Percentiles rank a stretch among this genome's conserved stretches.
phyloP scores from a whole-genome alignment of 2,113 vertebrate species.

The Entosphenus tridentatus region DNA sequence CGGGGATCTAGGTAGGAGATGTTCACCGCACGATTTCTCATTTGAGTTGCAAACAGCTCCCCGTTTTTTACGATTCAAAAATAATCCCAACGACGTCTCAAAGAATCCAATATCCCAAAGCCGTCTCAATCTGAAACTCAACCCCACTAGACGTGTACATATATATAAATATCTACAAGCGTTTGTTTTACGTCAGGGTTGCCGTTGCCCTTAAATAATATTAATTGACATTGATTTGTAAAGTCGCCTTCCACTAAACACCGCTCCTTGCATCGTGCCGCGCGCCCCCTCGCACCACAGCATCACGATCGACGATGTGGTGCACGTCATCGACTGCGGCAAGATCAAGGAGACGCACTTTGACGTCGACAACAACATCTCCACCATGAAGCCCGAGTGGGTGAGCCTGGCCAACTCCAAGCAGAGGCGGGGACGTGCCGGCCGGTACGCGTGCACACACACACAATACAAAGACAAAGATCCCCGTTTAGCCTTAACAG shows the following conservation, averaged over 20 bases:
- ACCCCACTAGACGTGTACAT: too few relatives aligned
- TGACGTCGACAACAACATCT: conserved; percentile 91
- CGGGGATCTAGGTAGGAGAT: background rate
- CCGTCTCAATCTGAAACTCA: too few relatives aligned
- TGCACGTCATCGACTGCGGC: conserved; percentile 82
- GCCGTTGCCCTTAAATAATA: too few relatives aligned
- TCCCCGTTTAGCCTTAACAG: too few relatives aligned
- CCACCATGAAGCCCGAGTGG: conserved; percentile 87
- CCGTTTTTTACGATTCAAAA: too few relatives aligned
- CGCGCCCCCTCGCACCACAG: conserved; percentile 21
- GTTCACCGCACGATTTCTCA: too few relatives aligned
- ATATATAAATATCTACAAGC: too few relatives aligned
- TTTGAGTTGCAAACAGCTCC: too few relatives aligned
- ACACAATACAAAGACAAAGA: background rate
- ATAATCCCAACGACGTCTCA: too few relatives aligned
- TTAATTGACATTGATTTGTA: too few relatives aligned
- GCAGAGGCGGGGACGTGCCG: conserved; percentile 78
- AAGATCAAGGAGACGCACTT: conserved; percentile 96
- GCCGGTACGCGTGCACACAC: conserved; percentile 33
- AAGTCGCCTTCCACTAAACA: background rate
- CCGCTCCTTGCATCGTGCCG: background rate
- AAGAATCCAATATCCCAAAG: too few relatives aligned
- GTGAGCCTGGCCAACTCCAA: conserved; percentile 89
- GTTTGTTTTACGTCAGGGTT: too few relatives aligned
- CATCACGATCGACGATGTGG: conserved; percentile 91